phyloP scores from a whole-genome alignment of 2,797 vertebrate species.

The Martes flavigula region DNA sequence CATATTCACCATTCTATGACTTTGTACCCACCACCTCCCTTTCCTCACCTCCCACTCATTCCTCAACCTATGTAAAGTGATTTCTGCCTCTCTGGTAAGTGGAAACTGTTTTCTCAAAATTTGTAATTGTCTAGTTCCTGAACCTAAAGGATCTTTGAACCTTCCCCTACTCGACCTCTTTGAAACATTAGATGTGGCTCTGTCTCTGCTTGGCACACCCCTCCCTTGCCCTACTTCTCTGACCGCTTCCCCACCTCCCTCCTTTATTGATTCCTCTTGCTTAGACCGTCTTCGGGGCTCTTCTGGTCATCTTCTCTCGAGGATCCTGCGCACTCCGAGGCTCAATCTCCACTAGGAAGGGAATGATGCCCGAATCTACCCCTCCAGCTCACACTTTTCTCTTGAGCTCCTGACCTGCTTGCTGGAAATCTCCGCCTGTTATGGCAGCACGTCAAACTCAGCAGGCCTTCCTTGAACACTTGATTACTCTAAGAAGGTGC shows the following conservation, averaged over 20 bases:
- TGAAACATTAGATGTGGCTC: not conserved
- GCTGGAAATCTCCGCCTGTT: not conserved
- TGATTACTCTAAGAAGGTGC: not conserved
- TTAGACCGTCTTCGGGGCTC: not conserved
- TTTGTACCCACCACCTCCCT: not conserved
- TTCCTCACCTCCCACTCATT: slow-evolving; percentile 56
- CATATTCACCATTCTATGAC: not conserved
- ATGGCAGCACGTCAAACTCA: not conserved
- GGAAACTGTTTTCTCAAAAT: slow-evolving; percentile 69
- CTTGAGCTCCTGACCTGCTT: not conserved
- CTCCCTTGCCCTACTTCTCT: not conserved
- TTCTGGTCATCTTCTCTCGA: not conserved
- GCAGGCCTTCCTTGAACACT: not conserved
- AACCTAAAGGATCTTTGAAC: not conserved
- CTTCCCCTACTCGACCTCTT: not conserved
- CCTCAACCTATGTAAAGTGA: not conserved
- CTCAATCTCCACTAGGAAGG: not conserved
- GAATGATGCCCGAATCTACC: not conserved
- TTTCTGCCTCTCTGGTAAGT: slow-evolving; percentile 15
- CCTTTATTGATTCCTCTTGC: not conserved
- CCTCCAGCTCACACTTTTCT: not conserved
- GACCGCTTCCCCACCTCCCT: not conserved
- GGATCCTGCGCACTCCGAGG: not conserved
- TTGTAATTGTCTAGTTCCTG: slow-evolving; percentile 39
- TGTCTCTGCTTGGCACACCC: not conserved